A percentile compares a stretch with the other conserved stretches of the same genome.
These are phyloP conservation scores for Pseudomugil tenellus DNA, from an alignment of 2,797 vertebrate species.

Conservation along the genomic window DNA sequence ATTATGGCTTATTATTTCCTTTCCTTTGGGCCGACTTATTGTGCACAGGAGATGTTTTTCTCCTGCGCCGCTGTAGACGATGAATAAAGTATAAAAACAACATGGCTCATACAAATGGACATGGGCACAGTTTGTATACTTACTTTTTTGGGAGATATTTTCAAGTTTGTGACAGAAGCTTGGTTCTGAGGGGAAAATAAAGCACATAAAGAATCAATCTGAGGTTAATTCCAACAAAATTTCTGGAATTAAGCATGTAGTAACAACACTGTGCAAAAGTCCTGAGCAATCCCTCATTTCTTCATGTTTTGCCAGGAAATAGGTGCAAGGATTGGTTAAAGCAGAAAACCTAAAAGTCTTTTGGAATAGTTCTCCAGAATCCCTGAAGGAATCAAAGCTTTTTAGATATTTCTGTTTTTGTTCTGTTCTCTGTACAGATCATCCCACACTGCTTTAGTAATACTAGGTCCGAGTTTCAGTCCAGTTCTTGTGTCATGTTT, in stretches of 20 bases:
- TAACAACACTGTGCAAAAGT: neutral
- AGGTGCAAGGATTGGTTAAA: neutral
- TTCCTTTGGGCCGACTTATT: conserved; percentile 38
- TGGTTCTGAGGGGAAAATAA: conserved; percentile 80
- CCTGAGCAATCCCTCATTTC: neutral
- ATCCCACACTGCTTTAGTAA: no score
- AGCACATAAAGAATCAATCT: neutral
- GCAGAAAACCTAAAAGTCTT: neutral
- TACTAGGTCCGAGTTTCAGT: neutral
- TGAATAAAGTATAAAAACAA: conserved; percentile 38
- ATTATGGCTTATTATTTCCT: conserved; percentile 60
- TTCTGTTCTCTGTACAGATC: no score
- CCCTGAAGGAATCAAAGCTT: no score
- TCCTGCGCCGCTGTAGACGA: conserved; percentile 21
- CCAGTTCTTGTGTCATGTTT: neutral
- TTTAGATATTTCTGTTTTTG: no score
- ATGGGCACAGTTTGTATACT: conserved; percentile 30
- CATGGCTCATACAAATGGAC: conserved; percentile 1
- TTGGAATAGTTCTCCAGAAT: neutral
- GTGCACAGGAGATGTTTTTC: conserved; percentile 19
- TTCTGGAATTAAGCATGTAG: neutral
- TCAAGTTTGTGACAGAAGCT: conserved; percentile 91
- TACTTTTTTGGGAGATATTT: conserved; percentile 98
- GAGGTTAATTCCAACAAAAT: neutral
- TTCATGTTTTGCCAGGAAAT: neutral